Base-by-base conservation (phyloP, 2,888 invertebrate genomes). In the Pachymerium ferrugineum region DNA sequence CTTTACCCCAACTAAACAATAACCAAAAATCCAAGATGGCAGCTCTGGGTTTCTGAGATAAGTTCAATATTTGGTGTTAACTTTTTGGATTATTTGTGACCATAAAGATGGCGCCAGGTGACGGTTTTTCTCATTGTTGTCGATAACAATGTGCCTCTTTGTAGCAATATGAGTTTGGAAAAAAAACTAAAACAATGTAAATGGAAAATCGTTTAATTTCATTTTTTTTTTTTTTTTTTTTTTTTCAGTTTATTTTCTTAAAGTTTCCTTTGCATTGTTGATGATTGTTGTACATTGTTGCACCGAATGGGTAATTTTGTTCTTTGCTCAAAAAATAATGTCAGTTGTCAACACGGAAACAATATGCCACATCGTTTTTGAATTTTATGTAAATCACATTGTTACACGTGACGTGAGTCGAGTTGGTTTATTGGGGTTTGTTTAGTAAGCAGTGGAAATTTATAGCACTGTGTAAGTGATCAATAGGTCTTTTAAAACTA, bases 91-190 rank as follows among this genome's bases (percentile, higher is more conserved):
- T 62, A 62, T 10, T 25, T 62, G 54, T 54, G 62, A 62, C 47
- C 47, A 62, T 25, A 62, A n/a, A 62, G 22, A 54, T 28, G 62
- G 62, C 62, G 62, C 62, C 62, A 28, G 62, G 62, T 62, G 62
- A 62, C 25, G 28, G 25, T 62, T 62, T 62, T 62, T 62, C 62
- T 62, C 62, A 62, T 62, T 62, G 62, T 62, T 62, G 62, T 62
- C 28, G 62, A 25, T 25, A 62, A 62, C 62, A 62, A 62, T 62
- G 62, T 62, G 62, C 62, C 62, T 62, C 62, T 62, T 28, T 25
- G 62, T 62, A 62, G 62, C 62, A 62, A 62, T 62, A 62, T 62
- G 62, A 62, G 62, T 62, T 62, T 62, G 62, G 28, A 62, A 19
- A n/a, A n/a, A n/a, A n/a, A n/a, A n/a, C n/a, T n/a, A n/a, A n/a